Conservation (phyloP, 2,888 invertebrate genomes). For the Limnephilus lunatus region DNA sequence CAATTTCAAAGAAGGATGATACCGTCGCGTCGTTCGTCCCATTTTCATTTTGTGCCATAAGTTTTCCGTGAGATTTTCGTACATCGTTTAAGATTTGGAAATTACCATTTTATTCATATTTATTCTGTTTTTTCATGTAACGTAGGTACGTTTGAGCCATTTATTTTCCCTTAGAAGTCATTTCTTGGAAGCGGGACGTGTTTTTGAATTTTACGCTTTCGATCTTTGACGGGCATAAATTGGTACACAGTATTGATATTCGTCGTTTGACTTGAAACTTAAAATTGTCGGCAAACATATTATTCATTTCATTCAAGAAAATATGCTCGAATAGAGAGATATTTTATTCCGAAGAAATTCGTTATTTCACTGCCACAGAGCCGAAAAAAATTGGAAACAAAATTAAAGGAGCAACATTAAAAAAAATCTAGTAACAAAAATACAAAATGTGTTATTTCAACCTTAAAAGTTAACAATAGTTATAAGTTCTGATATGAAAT, state of each 20-base stretch:
- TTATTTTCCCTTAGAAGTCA: constrained; percentile 30
- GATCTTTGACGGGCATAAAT: constrained; percentile 36
- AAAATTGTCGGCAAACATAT: constrained; percentile 4
- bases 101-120: constrained; percentile 32
- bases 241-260: constrained; percentile 42
- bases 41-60: constrained; percentile 24
- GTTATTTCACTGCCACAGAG: background rate
- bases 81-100: constrained; percentile 16
- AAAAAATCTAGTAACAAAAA: too few relatives aligned
- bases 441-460: too few relatives aligned
- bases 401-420: background rate
- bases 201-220: constrained; percentile 16
- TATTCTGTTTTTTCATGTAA: constrained; percentile 23
- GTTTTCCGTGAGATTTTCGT: background rate
- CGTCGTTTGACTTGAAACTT: constrained; percentile 27
- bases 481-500: too few relatives aligned
- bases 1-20: background rate
- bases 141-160: constrained; percentile 14
- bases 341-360: background rate
- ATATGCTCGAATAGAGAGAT: background rate
- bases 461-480: too few relatives aligned
- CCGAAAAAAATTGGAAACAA: background rate
- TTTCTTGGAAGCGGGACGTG: constrained; percentile 16
- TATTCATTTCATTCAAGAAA: constrained; percentile 22
- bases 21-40: constrained; percentile 6